These are phyloP conservation scores for Linnaemya vulpina DNA, from an alignment of 2,888 invertebrate species.

Conservation along the genomic window DNA sequence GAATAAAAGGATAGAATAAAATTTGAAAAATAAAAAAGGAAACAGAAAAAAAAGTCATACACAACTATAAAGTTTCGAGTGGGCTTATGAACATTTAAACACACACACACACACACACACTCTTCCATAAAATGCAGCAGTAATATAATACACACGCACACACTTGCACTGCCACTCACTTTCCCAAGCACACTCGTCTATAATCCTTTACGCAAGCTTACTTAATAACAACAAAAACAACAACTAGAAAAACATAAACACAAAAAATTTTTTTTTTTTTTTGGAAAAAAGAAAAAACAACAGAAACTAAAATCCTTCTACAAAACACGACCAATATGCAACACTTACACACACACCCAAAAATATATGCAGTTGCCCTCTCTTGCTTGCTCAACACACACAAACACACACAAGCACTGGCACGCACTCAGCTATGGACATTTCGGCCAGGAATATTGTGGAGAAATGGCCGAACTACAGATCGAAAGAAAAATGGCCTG, in stretches of 20 bases:
- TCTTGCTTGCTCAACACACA: not conserved
- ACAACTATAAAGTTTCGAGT: conserved; percentile 63
- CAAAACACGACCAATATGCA: conserved; percentile 54
- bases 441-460: conserved; percentile 47
- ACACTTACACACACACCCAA: conserved; percentile 16
- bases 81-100: conserved; percentile 72
- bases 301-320: conserved; percentile 53
- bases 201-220: conserved; percentile 75
- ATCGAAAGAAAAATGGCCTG: conserved; percentile 71
- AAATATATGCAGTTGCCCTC: conserved; percentile 18
- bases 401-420: conserved; percentile 6
- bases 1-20: conserved; percentile 31
- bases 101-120: conserved; percentile 72
- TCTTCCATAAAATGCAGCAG: conserved; percentile 53
- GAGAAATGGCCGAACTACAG: conserved; percentile 55
- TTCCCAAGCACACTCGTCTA: conserved; percentile 46
- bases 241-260: conserved; percentile 43
- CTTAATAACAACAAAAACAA: conserved; percentile 54
- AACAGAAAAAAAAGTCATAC: conserved; percentile 21
- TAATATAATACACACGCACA: conserved; percentile 66
- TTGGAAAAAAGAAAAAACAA: conserved; percentile 10
- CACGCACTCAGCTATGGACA: conserved; percentile 34
- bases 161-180: conserved; percentile 51
- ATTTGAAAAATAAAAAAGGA: conserved; percentile 38
- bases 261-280: not conserved